Evolutionary conservation across 2,113 vertebrate genomes (phyloP).

Genomic region (Mustelus asterias): DNA sequence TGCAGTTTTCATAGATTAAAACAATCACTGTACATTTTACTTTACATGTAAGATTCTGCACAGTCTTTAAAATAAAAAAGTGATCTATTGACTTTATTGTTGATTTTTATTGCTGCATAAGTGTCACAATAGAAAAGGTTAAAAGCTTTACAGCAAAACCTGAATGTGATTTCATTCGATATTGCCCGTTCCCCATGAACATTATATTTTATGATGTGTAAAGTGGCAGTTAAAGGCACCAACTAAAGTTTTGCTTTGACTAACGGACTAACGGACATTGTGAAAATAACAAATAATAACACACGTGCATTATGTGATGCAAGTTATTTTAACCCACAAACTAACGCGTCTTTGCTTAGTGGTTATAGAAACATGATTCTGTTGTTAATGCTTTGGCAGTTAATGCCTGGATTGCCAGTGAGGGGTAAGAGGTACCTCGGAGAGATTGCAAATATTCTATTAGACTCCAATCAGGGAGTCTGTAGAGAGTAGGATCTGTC

Average conservation of each 20-base stretch:
- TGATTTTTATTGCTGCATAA: constrained; percentile 24
- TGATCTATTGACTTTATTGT: constrained; percentile 36
- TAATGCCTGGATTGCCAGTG: constrained; percentile 48
- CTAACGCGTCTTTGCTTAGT: neutral
- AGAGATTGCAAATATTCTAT: constrained; percentile 80
- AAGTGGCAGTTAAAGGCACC: neutral
- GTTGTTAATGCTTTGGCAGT: constrained; percentile 54
- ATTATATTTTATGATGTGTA: neutral
- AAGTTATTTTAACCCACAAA: constrained; percentile 45
- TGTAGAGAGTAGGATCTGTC: constrained; percentile 67
- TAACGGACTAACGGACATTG: neutral
- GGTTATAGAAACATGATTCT: constrained; percentile 49
- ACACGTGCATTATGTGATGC: constrained; percentile 22
- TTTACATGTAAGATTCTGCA: constrained; percentile 35
- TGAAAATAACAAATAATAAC: neutral
- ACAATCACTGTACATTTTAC: constrained; percentile 33
- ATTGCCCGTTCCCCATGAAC: neutral
- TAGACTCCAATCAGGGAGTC: constrained; percentile 72
- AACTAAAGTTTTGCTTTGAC: neutral
- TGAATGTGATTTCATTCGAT: neutral
- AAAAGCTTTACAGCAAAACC: neutral
- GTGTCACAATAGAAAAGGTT: neutral
- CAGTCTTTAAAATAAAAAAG: constrained; percentile 36
- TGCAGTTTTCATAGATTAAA: constrained; percentile 24
- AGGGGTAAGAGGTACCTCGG: constrained; percentile 63